Percentiles rank a stretch among this genome's conserved stretches.
These are phyloP conservation scores for Berghia stephanieae DNA, from an alignment of 1,140 invertebrate species.

Conservation along the genomic window DNA sequence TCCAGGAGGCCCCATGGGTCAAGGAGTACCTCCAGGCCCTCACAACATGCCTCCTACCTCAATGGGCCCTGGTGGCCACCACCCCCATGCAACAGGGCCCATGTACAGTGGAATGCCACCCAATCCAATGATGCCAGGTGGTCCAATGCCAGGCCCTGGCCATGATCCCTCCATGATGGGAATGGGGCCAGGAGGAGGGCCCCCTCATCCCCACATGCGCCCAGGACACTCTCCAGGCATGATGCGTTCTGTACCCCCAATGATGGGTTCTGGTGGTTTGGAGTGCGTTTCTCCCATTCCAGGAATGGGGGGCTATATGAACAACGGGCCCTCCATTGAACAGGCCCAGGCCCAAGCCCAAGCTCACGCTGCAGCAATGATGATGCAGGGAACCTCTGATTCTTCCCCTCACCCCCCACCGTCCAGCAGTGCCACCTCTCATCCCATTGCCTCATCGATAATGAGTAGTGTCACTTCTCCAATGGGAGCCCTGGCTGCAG, in stretches of 20 bases:
- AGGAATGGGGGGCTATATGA: constrained; percentile 25
- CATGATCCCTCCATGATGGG: constrained; percentile 19
- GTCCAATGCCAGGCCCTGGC: background rate
- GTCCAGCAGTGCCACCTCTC: no score
- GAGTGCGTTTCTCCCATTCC: constrained; percentile 30
- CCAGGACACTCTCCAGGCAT: constrained; percentile 16
- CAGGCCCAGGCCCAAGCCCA: constrained; percentile 29
- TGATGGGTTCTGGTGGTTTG: constrained; percentile 16
- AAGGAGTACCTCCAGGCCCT: constrained; percentile 36
- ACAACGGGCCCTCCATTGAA: constrained; percentile 24
- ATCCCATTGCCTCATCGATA: no score
- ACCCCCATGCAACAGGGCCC: background rate
- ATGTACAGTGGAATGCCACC: constrained; percentile 15
- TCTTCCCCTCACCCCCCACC: no score
- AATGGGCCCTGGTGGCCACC: constrained; percentile 21
- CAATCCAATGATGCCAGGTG: no score
- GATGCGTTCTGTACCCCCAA: constrained; percentile 16
- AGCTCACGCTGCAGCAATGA: constrained; percentile 31
- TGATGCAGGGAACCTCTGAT: constrained; percentile 31
- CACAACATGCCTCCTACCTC: constrained; percentile 34
- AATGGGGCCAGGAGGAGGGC: background rate
- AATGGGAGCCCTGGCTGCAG: no score
- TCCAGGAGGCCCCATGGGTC: constrained; percentile 30
- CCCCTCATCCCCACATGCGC: constrained; percentile 20
- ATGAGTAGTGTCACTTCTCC: no score